Conservation (phyloP, 1,140 invertebrate species). For the Drosophila sturtevanti region DNA sequence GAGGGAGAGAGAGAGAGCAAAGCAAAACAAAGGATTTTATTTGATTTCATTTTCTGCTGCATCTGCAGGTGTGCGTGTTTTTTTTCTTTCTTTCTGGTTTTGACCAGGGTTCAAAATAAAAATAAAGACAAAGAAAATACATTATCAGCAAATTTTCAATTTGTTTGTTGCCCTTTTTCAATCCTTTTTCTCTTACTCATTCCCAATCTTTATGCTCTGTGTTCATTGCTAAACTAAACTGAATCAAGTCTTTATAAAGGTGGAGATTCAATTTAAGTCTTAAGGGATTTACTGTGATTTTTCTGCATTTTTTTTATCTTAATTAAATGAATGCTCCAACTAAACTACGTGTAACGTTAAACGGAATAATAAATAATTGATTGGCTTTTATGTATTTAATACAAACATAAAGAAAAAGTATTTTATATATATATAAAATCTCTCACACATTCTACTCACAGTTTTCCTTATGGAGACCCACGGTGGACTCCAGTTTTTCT, state of each 20-base stretch:
- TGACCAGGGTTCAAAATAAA: conserved; percentile 15
- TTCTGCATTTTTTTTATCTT: not conserved
- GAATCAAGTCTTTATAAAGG: conserved; percentile 53
- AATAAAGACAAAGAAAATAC: conserved; percentile 22
- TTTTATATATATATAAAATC: too few relatives aligned
- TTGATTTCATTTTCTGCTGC: conserved; percentile 21
- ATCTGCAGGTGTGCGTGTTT: conserved; percentile 49
- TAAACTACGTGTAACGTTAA: too few relatives aligned
- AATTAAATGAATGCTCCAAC: not conserved
- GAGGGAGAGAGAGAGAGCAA: not conserved
- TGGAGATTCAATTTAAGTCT: conserved; percentile 33
- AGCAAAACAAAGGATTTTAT: conserved; percentile 49
- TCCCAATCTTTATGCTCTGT: conserved; percentile 8
- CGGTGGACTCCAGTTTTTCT: not conserved
- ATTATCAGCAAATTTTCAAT: conserved; percentile 38
- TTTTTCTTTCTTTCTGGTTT: too few relatives aligned
- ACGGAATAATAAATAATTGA: not conserved
- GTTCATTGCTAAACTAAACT: conserved; percentile 38
- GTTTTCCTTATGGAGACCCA: too few relatives aligned
- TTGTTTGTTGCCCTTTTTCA: conserved; percentile 5
- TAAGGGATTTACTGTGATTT: not conserved
- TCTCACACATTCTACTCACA: too few relatives aligned
- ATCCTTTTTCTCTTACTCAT: conserved; percentile 32
- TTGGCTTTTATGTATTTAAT: too few relatives aligned
- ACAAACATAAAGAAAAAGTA: too few relatives aligned